Conservation (phyloP, 2,113 vertebrate species). For the Xiphophorus maculatus region DNA sequence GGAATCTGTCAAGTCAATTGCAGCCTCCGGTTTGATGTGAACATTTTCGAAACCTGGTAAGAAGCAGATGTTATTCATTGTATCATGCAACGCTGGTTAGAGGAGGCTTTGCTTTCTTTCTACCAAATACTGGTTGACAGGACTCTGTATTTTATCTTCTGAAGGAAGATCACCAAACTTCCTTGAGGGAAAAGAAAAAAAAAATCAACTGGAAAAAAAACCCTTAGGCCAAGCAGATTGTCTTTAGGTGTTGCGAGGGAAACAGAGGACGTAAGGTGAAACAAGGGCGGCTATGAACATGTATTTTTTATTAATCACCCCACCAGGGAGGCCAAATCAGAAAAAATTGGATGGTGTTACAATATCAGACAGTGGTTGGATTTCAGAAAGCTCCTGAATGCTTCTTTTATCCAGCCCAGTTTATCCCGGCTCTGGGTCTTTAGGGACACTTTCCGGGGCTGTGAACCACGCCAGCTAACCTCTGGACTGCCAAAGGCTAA, state of each 20-base stretch:
- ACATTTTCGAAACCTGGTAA: too few species aligned
- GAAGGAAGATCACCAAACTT: too few species aligned
- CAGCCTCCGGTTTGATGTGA: too few species aligned
- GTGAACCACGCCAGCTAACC: conserved; percentile 38
- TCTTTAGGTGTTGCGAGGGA: conserved; percentile 20
- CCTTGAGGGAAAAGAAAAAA: too few species aligned
- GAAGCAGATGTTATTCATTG: too few species aligned
- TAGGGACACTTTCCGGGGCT: conserved; percentile 44
- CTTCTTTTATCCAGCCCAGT: conserved; percentile 52
- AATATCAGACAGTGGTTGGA: conserved; percentile 56
- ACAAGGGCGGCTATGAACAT: not conserved
- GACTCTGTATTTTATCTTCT: too few species aligned
- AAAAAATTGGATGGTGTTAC: conserved; percentile 44
- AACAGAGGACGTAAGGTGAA: not conserved
- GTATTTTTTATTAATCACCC: conserved; percentile 43
- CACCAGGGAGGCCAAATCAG: conserved; percentile 50
- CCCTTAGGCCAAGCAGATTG: conserved; percentile 31
- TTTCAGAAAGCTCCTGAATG: conserved; percentile 61
- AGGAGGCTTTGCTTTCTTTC: too few species aligned
- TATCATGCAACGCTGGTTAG: too few species aligned
- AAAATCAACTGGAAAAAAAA: conserved; percentile 15
- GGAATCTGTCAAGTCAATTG: too few species aligned
- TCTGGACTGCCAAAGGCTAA: conserved; percentile 26
- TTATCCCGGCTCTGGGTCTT: conserved; percentile 63
- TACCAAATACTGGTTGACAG: too few species aligned